Percentiles rank a stretch among this genome's conserved stretches.
These are phyloP conservation scores for Chymomyza costata DNA, from an alignment of 1,140 invertebrate species.

Conservation along the genomic window DNA sequence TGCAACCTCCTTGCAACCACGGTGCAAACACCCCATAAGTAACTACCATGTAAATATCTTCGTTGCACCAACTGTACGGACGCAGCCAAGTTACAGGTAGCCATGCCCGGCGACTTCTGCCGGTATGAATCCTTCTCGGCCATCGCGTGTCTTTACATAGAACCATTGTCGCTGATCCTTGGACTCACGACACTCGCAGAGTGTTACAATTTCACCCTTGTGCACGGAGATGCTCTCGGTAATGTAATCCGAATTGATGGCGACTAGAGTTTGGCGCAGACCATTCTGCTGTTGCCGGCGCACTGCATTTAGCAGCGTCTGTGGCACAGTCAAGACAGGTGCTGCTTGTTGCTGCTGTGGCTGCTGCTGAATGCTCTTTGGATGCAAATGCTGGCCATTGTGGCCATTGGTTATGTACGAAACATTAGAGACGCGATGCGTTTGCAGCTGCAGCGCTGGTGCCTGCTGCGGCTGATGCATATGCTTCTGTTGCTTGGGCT, in stretches of 20 bases:
- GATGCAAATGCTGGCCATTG: conserved; percentile 70
- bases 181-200: conserved; percentile 77
- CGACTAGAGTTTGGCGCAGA: conserved; percentile 80
- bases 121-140: conserved; percentile 85
- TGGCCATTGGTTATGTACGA: conserved; percentile 69
- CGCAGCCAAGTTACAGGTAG: conserved; percentile 83
- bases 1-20: too few relatives aligned
- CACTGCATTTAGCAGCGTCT: conserved; percentile 28
- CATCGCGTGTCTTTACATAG: conserved; percentile 82
- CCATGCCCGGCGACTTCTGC: conserved; percentile 84
- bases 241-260: conserved; percentile 81
- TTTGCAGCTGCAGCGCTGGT: conserved; percentile 15
- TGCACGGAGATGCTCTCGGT: conserved; percentile 80
- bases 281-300: conserved; percentile 48
- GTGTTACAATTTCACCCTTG: conserved; percentile 84
- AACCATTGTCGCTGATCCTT: conserved; percentile 81
- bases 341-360: conserved; percentile 19
- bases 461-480: conserved; percentile 21
- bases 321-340: conserved; percentile 2
- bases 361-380: conserved; percentile 44
- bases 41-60: too few relatives aligned
- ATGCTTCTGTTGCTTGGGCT: conserved; percentile 25
- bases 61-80: too few relatives aligned
- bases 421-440: conserved; percentile 48
- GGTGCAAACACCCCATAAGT: too few relatives aligned